These are phyloP conservation scores for Trissolcus brochymenae DNA, from an alignment of 2,888 invertebrate species.

Conservation along the genomic window DNA sequence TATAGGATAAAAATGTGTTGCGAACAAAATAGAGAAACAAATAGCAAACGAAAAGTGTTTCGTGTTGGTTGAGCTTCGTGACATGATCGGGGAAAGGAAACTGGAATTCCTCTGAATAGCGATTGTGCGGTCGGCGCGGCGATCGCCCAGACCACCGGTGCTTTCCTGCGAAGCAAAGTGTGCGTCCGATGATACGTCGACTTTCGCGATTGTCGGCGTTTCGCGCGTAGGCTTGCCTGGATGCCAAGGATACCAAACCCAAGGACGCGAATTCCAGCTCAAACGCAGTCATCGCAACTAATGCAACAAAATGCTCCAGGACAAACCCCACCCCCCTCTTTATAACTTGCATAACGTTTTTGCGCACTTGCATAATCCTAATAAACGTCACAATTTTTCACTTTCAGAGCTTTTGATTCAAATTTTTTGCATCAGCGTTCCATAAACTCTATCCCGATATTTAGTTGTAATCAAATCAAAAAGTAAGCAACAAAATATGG, in stretches of 20 bases:
- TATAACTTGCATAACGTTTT: conserved; percentile 30
- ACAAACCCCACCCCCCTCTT: conserved; percentile 21
- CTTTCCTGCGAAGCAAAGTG: conserved; percentile 40
- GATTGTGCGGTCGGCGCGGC: conserved; percentile 47
- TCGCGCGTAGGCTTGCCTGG: conserved; percentile 60
- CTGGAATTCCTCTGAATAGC: conserved; percentile 57
- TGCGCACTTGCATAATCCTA: conserved; percentile 13
- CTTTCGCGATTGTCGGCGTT: conserved; percentile 52
- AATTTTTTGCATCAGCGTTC: too few species aligned
- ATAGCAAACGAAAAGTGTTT: conserved; percentile 19
- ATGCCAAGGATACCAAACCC: conserved; percentile 64
- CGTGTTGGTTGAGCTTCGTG: conserved; percentile 44
- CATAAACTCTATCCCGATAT: too few species aligned
- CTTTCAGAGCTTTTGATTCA: too few species aligned
- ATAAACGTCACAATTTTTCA: too few species aligned
- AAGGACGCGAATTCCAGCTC: conserved; percentile 60
- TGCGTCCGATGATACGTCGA: conserved; percentile 42
- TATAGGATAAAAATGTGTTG: too few species aligned
- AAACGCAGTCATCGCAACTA: conserved; percentile 48
- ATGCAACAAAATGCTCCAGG: conserved; percentile 25
- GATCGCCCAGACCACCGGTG: conserved; percentile 37
- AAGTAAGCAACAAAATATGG: too few species aligned
- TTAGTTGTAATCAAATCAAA: too few species aligned
- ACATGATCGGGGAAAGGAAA: conserved; percentile 60
- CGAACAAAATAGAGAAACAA: background rate